A percentile compares a stretch with the other conserved stretches of the same genome.
Conservation (phyloP, 1,140 invertebrate genomes). For the Plutomurus gul region DNA sequence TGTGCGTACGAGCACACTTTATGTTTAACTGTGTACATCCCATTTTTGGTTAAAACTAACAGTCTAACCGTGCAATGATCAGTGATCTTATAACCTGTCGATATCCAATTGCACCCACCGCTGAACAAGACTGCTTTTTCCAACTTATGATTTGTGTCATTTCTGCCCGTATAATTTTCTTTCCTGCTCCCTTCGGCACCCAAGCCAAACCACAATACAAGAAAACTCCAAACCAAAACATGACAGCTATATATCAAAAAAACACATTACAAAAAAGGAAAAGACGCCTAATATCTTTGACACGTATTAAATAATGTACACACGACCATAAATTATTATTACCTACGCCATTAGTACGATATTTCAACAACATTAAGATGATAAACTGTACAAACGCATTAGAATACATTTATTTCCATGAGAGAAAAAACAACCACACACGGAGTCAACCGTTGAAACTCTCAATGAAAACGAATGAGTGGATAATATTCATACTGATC, state of each 20-base stretch:
- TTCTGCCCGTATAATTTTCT: not conserved
- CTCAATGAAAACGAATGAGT: too few species aligned
- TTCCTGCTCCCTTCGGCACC: not conserved
- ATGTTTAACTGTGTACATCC: too few species aligned
- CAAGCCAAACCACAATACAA: not conserved
- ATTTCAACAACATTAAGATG: not conserved
- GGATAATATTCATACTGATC: too few species aligned
- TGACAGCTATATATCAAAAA: not conserved
- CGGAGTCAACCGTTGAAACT: not conserved
- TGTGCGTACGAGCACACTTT: too few species aligned
- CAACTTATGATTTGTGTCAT: not conserved
- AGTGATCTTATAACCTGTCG: too few species aligned
- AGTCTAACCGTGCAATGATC: too few species aligned
- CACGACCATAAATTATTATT: not conserved
- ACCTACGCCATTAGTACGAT: not conserved
- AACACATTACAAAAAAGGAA: not conserved
- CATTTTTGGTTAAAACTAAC: too few species aligned
- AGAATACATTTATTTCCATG: not conserved
- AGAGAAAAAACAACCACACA: slow-evolving; percentile 1
- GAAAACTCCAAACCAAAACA: not conserved
- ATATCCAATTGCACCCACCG: too few species aligned
- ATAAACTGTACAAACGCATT: not conserved
- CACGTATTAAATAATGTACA: not conserved
- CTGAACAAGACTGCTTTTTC: not conserved
- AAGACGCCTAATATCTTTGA: not conserved